Base-by-base conservation (phyloP, 2,888 invertebrate species). In the Eutolmus rufibarbis region DNA sequence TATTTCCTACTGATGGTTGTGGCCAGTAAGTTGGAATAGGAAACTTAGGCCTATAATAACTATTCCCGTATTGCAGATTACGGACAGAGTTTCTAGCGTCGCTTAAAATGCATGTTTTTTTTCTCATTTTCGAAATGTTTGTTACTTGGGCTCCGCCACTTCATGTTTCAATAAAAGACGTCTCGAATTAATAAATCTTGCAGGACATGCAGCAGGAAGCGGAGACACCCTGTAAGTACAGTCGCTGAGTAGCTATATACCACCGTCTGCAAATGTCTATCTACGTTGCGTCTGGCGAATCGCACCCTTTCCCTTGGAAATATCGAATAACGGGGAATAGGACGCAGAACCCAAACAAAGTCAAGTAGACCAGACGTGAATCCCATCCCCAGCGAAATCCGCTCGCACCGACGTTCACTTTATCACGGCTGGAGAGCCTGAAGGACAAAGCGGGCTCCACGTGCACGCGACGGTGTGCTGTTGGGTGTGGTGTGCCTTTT, bases 341-440 rank as follows among this genome's bases (percentile, higher is more conserved):
- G 74, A 85, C 85, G 74, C n/a, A 85, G 74, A 85, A 85, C 85
- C 85, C 85, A 85, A 85, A 85, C 85, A 85, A 85, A 85, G 85
- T 85, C 85, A 85, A 85, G 85, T 74, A 84, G 85, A 51, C 85
- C 43, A 85, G 85, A 74, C 85, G 46, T 84, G 31, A 34, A 84
- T 66, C 82, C 40, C 66, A 84, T 56, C n/a, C 51, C 79, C 51
- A 66, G 31, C 19, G 9, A 40, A 84, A 23, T 84, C 28, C 37
- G 37, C n/a, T 43, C 66, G 40, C 82, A 51, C 28, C 79, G 57
- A 66, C 66, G 31, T 84, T 66, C 74, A 56, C 74, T 85, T 85
- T 31, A 43, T 9, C 85, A 23, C 43, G 19, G 74, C n/a, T 46
- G 57, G 28, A 46, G 31, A 46, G 43, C 23, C 51, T 85, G 74